Evolutionary conservation across 2,113 vertebrate species (phyloP).

Genomic region (Xiphorhynchus elegans): DNA sequence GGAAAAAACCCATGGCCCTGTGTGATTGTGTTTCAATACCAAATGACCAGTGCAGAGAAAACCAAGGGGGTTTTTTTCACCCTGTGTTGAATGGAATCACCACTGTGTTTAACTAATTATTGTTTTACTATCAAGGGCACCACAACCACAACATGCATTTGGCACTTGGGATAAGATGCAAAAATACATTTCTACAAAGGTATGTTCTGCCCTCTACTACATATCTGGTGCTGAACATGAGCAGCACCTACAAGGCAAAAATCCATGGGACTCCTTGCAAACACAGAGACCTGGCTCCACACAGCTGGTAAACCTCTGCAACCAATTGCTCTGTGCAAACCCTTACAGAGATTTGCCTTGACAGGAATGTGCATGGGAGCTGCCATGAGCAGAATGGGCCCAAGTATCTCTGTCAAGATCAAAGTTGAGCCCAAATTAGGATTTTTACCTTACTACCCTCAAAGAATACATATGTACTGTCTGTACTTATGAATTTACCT

Average conservation of each 20-base stretch:
- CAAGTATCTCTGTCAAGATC: not conserved
- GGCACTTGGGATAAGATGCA: not conserved
- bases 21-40: not conserved
- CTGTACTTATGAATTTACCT: not conserved
- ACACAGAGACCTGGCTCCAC: not conserved
- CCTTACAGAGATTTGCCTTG: not conserved
- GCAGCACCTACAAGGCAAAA: not conserved
- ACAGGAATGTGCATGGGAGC: fast-evolving
- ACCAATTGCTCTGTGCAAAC: not conserved
- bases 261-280: not conserved
- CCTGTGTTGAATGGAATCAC: not conserved
- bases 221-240: not conserved
- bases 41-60: not conserved
- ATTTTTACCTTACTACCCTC: not conserved
- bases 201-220: fast-evolving
- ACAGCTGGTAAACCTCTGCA: not conserved
- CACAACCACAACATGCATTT: not conserved
- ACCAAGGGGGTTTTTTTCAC: not conserved
- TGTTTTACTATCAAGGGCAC: not conserved
- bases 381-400: not conserved
- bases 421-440: not conserved
- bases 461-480: not conserved
- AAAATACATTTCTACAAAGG: not conserved
- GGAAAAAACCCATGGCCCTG: not conserved
- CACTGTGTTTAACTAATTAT: fast-evolving